These are phyloP conservation scores for Marmota flaviventris DNA, from an alignment of 2,113 vertebrate species.

Conservation along the genomic window DNA sequence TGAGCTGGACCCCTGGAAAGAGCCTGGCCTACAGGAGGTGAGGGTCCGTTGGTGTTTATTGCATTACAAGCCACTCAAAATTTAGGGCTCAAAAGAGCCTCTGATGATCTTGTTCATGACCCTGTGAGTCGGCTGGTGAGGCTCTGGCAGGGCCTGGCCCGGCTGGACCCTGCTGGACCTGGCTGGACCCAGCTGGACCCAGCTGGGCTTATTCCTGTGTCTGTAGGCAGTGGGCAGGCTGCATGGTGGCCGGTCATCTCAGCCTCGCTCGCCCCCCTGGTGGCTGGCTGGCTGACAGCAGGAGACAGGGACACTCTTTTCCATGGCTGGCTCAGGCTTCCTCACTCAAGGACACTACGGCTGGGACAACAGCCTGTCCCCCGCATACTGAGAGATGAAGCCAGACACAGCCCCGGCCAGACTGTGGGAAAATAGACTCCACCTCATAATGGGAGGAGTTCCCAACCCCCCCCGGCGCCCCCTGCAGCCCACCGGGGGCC, in stretches of 20 bases:
- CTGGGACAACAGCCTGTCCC: fast-evolving
- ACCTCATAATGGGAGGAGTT: too few relatives aligned
- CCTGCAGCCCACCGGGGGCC: background rate
- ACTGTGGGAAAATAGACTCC: background rate
- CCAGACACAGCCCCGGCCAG: background rate
- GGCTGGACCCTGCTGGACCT: background rate
- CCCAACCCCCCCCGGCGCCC: background rate
- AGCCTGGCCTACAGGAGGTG: too few relatives aligned
- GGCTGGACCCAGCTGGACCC: background rate
- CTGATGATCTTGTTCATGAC: too few relatives aligned
- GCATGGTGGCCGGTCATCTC: background rate
- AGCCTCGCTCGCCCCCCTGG: background rate
- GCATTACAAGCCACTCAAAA: background rate
- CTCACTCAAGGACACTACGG: too few relatives aligned
- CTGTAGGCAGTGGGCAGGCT: background rate
- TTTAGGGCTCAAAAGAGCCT: background rate
- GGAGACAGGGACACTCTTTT: background rate
- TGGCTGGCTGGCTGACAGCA: background rate
- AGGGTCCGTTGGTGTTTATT: background rate
- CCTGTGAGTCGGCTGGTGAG: background rate
- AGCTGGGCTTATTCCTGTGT: background rate
- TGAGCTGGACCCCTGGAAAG: background rate
- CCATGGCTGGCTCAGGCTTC: background rate
- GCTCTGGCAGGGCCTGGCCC: background rate
- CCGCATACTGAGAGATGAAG: background rate